A percentile compares a stretch with the other conserved stretches of the same genome.
Conservation (phyloP, 2,113 vertebrate genomes). For the Herpailurus yagouaroundi region DNA sequence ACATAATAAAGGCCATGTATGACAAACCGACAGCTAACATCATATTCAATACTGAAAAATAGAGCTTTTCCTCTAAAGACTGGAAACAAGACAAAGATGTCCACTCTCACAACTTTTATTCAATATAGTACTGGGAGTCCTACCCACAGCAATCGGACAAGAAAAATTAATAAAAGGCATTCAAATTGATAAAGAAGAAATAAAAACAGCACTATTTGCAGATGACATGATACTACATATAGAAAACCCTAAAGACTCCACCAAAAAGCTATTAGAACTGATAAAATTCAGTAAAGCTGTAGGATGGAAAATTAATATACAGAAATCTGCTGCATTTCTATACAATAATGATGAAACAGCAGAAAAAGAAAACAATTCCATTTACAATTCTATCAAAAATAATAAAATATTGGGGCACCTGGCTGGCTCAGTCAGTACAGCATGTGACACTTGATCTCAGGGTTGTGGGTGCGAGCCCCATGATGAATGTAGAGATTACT, state of each 20-base stretch:
- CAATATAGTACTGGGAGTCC: neutral
- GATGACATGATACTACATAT: neutral
- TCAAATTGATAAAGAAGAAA: neutral
- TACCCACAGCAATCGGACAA: neutral
- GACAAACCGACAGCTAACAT: neutral
- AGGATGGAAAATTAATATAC: neutral
- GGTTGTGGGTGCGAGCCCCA: neutral
- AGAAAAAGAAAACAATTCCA: neutral
- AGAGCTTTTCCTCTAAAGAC: neutral
- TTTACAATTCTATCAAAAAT: neutral
- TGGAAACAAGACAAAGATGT: neutral
- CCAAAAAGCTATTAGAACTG: neutral
- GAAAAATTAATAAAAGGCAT: neutral
- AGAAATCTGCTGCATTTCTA: neutral
- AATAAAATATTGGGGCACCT: neutral
- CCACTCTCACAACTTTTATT: neutral
- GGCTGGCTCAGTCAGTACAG: neutral
- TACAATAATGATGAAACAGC: neutral
- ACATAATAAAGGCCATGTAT: neutral
- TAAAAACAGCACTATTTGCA: neutral
- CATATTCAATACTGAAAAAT: neutral
- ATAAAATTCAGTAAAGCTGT: neutral
- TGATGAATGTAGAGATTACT: neutral
- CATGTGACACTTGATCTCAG: neutral
- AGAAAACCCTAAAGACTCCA: neutral